Evolutionary conservation across 2,797 vertebrate species (phyloP).

Genomic region (Enteromius anoplus): DNA sequence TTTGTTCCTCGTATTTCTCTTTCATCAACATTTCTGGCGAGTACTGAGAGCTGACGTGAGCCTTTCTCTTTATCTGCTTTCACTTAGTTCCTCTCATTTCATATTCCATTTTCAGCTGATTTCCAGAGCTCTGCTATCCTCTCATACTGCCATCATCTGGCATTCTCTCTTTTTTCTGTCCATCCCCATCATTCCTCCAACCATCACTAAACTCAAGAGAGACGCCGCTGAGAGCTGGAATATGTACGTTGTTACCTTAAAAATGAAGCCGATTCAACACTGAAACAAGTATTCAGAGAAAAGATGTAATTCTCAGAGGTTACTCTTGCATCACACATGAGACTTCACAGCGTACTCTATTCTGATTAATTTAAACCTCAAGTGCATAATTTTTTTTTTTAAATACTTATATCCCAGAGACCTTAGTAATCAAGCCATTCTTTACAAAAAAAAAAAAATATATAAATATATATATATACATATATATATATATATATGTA

Average conservation of each 20-base stretch:
- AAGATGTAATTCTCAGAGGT: constrained; percentile 5
- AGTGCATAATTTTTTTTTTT: not conserved
- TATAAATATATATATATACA: not conserved
- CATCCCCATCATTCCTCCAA: not conserved
- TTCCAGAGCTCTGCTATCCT: not conserved
- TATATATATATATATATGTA: not conserved
- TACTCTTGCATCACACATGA: constrained; percentile 9
- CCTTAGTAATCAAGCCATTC: not conserved
- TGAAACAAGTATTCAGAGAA: constrained; percentile 42
- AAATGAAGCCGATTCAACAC: constrained; percentile 63
- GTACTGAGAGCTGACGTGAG: not conserved
- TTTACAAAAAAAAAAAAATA: not conserved
- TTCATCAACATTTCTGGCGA: constrained; percentile 11
- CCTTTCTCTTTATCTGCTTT: not conserved
- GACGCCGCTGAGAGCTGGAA: not conserved
- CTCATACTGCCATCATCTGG: not conserved
- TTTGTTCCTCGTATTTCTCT: constrained; percentile 12
- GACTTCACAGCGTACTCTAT: not conserved
- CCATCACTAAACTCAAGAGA: constrained; percentile 8
- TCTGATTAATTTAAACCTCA: constrained; percentile 4
- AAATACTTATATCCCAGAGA: not conserved
- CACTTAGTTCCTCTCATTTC: not conserved
- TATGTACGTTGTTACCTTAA: constrained; percentile 15
- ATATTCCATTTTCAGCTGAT: constrained; percentile 32
- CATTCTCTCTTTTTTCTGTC: constrained; percentile 5